Base-by-base conservation (phyloP, 2,113 vertebrate species). In the Urocitellus parryii region DNA sequence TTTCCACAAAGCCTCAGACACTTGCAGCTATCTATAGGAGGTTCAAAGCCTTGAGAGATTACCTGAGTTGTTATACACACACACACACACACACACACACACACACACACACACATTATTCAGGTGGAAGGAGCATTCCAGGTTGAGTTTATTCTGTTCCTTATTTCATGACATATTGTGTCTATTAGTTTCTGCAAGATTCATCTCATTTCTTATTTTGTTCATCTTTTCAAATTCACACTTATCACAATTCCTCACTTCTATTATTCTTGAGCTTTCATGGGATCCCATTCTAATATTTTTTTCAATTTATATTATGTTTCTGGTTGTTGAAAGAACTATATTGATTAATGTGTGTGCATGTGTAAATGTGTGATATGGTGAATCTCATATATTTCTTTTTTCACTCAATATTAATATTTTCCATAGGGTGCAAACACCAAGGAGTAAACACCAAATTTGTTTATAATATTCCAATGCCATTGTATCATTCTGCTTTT, bases 121-220 rank as follows among this genome's bases (percentile, higher is more conserved):
- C 27, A 82, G 16, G 27, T 87, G 8, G 42, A 82, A 34, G 82
- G 17, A 85, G 29, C 4, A 67, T 85, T 85, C 89, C 73, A 76
- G 7, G 12, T 34, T 84, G 74, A 77, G 25, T 77, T 63, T 3
- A 25, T 83, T 85, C 51, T 90, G 12, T 73, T 83, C 14, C 11
- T 92, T 27, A 63, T 6, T 74, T 82, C 53, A 68, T n/a, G 7
- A 16, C 56, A 72, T 65, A 82, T 82, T 73, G 9, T 72, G 58
- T 78, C 67, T 27, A 53, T 45, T 72, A 22, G 18, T 85, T 70
- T 29, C 61, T 56, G 14, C 1, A 79, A 79, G 76, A 95, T 6
- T 34, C 51, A 90, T 87, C 14, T 85, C 32, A 86, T 63, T 86
- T 72, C 45, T 93, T n/a, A 82, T 8, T 95, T 80, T 78, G 48